These are phyloP conservation scores for Choristoneura fumiferana DNA, from an alignment of 1,140 invertebrate species.

Conservation along the genomic window DNA sequence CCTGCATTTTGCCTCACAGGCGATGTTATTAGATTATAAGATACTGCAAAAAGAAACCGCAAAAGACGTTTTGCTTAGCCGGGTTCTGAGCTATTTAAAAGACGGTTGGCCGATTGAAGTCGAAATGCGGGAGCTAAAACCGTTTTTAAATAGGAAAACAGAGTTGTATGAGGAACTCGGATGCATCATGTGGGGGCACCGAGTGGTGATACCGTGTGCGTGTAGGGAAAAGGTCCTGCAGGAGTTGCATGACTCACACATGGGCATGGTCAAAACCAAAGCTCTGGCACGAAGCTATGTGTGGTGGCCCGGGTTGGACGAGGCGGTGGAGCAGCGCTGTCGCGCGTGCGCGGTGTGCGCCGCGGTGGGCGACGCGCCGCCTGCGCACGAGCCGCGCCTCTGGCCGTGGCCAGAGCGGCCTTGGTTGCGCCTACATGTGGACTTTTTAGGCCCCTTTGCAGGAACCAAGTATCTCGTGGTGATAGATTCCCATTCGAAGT, in stretches of 20 bases:
- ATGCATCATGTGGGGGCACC: constrained; percentile 36
- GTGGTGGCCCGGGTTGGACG: constrained; percentile 71
- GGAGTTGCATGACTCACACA: constrained; percentile 37
- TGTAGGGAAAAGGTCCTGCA: constrained; percentile 26
- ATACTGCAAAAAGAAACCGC: constrained; percentile 4
- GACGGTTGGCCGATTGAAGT: background rate
- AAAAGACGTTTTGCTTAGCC: background rate
- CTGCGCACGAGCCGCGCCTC: background rate
- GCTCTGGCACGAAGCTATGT: constrained; percentile 45
- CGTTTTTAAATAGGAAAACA: constrained; percentile 11
- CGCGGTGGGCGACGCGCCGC: constrained; percentile 13
- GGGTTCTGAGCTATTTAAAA: background rate
- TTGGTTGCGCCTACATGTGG: constrained; percentile 21
- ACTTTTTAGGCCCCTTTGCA: constrained; percentile 20
- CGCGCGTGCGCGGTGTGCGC: constrained; percentile 22
- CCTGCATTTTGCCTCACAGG: constrained; percentile 12
- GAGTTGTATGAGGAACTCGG: constrained; percentile 28
- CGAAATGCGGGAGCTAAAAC: background rate
- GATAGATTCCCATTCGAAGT: constrained; percentile 21
- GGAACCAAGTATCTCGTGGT: constrained; percentile 18
- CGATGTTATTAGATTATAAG: constrained; percentile 3
- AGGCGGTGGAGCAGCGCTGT: constrained; percentile 49
- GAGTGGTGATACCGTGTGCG: constrained; percentile 32
- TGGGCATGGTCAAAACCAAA: constrained; percentile 37
- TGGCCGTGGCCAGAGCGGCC: constrained; percentile 19